These are phyloP conservation scores for Atta texana DNA, from an alignment of 1,140 invertebrate genomes.

Conservation along the genomic window DNA sequence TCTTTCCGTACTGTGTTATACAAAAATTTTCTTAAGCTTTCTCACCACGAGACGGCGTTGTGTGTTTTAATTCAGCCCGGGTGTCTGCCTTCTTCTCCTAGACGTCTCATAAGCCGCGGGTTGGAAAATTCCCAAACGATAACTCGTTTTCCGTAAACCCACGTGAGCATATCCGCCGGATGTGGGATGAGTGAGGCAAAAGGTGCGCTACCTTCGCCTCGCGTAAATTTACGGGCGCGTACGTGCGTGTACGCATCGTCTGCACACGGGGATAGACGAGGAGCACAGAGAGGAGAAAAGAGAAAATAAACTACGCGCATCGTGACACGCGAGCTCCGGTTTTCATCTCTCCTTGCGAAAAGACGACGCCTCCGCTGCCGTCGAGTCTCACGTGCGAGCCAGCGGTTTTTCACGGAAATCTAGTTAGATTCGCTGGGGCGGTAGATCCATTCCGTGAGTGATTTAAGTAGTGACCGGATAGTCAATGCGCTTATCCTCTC, in stretches of 20 bases:
- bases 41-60: constrained; percentile 25
- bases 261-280: background rate
- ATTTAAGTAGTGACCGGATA: constrained; percentile 81
- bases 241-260: background rate
- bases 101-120: background rate
- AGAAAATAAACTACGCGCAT: background rate
- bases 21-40: constrained; percentile 34
- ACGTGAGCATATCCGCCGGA: constrained; percentile 26
- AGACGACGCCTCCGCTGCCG: constrained; percentile 5
- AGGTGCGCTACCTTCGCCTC: constrained; percentile 8
- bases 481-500: constrained; percentile 71
- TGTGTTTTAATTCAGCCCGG: constrained; percentile 3
- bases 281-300: background rate
- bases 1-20: background rate
- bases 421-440: constrained; percentile 62
- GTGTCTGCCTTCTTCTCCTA: too few species aligned
- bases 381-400: constrained; percentile 49
- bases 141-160: constrained; percentile 37
- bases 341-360: constrained; percentile 5
- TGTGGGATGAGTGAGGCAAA: background rate
- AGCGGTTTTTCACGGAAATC: constrained; percentile 53
- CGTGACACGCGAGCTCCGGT: background rate
- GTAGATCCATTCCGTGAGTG: constrained; percentile 74
- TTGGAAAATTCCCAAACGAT: constrained; percentile 44
- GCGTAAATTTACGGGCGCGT: constrained; percentile 42